These are phyloP conservation scores for Lymantria monacha DNA, from an alignment of 2,888 invertebrate species.

Conservation along the genomic window DNA sequence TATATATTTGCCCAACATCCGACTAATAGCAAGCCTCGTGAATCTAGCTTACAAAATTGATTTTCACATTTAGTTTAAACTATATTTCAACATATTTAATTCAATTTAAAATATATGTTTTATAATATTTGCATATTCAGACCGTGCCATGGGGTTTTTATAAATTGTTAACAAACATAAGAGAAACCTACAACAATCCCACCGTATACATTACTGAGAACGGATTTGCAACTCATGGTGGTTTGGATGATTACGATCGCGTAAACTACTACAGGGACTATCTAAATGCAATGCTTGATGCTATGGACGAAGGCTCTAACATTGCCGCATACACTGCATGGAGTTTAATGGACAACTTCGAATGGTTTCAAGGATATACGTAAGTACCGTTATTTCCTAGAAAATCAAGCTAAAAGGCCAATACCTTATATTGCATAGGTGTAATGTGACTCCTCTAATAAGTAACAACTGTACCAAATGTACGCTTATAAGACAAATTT, in stretches of 20 bases:
- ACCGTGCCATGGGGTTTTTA: slow-evolving; percentile 80
- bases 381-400: neutral
- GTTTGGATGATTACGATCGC: slow-evolving; percentile 63
- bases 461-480: too few relatives aligned
- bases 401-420: neutral
- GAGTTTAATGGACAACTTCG: slow-evolving; percentile 7
- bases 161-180: slow-evolving; percentile 75
- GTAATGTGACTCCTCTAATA: too few relatives aligned
- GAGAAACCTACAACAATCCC: slow-evolving; percentile 72
- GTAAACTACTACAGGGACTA: slow-evolving; percentile 57
- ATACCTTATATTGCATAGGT: too few relatives aligned
- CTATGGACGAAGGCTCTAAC: neutral
- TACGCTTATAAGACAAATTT: too few relatives aligned
- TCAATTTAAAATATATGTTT: neutral
- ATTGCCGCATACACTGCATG: slow-evolving; percentile 4
- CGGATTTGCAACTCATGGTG: slow-evolving; percentile 53
- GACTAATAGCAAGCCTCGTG: too few relatives aligned
- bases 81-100: too few relatives aligned
- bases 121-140: slow-evolving; percentile 26
- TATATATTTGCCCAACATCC: too few relatives aligned
- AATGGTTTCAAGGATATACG: slow-evolving; percentile 8
- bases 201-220: slow-evolving; percentile 82
- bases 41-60: too few relatives aligned
- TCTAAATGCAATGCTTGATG: slow-evolving; percentile 47
- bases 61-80: too few relatives aligned